These are phyloP conservation scores for Drosophila lutescens DNA, from an alignment of 2,888 invertebrate genomes.

Conservation along the genomic window DNA sequence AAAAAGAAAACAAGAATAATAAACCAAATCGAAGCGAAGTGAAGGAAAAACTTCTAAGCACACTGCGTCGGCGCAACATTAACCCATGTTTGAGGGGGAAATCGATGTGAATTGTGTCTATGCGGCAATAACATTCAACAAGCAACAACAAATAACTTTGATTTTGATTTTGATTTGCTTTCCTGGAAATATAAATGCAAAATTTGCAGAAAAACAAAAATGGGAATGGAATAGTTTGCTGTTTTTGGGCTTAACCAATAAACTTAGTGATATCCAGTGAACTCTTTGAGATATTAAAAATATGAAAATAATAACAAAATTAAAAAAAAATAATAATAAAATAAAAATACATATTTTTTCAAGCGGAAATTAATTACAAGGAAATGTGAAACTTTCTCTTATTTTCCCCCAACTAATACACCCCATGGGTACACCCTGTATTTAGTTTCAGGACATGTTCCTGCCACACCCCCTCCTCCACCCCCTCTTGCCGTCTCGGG, in stretches of 20 bases:
- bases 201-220: slow-evolving; percentile 48
- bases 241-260: background rate
- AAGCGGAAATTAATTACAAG: background rate
- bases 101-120: slow-evolving; percentile 55
- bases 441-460: slow-evolving; percentile 14
- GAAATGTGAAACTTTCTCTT: background rate
- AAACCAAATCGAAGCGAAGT: slow-evolving; percentile 5
- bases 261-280: slow-evolving; percentile 21
- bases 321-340: no score
- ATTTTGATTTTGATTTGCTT: slow-evolving; percentile 50
- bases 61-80: slow-evolving; percentile 57
- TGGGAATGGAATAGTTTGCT: slow-evolving; percentile 1
- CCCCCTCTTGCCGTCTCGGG: background rate
- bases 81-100: slow-evolving; percentile 6
- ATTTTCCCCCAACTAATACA: slow-evolving; percentile 4
- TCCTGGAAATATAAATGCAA: slow-evolving; percentile 50
- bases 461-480: background rate
- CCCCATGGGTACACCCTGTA: slow-evolving; percentile 9
- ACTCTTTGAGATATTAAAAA: background rate
- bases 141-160: slow-evolving; percentile 42
- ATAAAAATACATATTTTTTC: no score
- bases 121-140: slow-evolving; percentile 49
- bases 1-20: slow-evolving; percentile 6
- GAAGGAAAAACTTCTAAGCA: slow-evolving; percentile 37
- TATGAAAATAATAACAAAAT: no score